phyloP scores from a whole-genome alignment of 2,888 invertebrate species.

The Psococerastis gibbosa region DNA sequence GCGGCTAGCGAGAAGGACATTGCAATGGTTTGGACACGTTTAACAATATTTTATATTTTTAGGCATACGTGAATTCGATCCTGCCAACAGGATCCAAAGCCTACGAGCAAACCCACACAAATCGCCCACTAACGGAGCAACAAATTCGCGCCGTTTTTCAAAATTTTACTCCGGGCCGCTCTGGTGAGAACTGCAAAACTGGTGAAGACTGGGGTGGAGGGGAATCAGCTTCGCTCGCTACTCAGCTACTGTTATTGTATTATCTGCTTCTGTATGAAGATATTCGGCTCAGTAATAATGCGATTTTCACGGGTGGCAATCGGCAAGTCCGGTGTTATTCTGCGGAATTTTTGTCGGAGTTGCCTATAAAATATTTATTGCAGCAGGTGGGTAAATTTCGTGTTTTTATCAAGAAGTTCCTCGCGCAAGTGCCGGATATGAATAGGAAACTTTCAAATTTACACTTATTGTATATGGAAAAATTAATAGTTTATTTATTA shows the following conservation, averaged over 20 bases:
- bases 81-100: slow-evolving; percentile 46
- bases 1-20: too few relatives aligned
- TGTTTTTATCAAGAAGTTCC: too few relatives aligned
- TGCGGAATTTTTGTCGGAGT: slow-evolving; percentile 66
- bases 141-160: slow-evolving; percentile 74
- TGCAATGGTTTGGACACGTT: too few relatives aligned
- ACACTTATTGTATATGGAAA: too few relatives aligned
- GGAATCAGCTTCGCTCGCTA: slow-evolving; percentile 49
- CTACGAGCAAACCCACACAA: slow-evolving; percentile 50
- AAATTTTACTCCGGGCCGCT: slow-evolving; percentile 54
- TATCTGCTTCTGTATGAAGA: slow-evolving; percentile 88
- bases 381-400: too few relatives aligned
- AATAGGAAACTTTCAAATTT: too few relatives aligned
- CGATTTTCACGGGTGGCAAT: slow-evolving; percentile 42
- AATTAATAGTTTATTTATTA: too few relatives aligned
- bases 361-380: slow-evolving; percentile 83
- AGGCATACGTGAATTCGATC: slow-evolving; percentile 74
- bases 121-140: slow-evolving; percentile 77
- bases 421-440: too few relatives aligned
- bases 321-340: slow-evolving; percentile 69
- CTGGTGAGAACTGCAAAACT: slow-evolving; percentile 38
- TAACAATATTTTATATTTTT: neutral
- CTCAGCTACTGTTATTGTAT: slow-evolving; percentile 76
- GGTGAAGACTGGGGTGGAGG: slow-evolving; percentile 35
- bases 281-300: slow-evolving; percentile 54